These are phyloP conservation scores for Isaurus tuberculatus DNA, from an alignment of 92 coral and sea anemone genomes.

Conservation along the genomic window DNA sequence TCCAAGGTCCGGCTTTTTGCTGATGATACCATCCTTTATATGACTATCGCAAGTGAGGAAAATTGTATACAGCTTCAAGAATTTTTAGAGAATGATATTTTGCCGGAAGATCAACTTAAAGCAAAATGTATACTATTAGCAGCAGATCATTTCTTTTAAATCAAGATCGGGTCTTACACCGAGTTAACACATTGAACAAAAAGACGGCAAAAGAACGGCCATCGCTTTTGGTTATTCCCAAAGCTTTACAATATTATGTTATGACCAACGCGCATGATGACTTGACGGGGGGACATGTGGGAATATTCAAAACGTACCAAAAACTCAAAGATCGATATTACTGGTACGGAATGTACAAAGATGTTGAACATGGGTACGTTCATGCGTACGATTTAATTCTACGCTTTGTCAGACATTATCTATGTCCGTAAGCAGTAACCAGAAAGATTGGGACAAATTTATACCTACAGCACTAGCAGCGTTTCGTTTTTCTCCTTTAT, in stretches of 20 bases:
- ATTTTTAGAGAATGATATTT: background rate
- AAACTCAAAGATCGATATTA: conserved; percentile 52
- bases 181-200: background rate
- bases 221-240: conserved; percentile 57
- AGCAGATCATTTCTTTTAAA: conserved; percentile 16
- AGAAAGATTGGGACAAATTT: conserved; percentile 58
- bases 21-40: too few species aligned
- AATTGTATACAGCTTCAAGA: too few species aligned
- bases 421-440: conserved; percentile 28
- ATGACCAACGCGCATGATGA: conserved; percentile 60
- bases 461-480: conserved; percentile 42
- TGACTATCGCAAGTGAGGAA: too few species aligned
- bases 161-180: conserved; percentile 24
- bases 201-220: background rate
- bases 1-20: too few species aligned
- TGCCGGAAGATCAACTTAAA: background rate
- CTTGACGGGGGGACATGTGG: conserved; percentile 67
- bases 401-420: conserved; percentile 47
- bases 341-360: conserved; percentile 64
- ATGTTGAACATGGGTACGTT: conserved; percentile 50
- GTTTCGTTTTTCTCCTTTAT: conserved; percentile 44
- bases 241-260: conserved; percentile 50
- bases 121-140: too few species aligned
- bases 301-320: conserved; percentile 60
- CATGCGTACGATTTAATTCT: conserved; percentile 33